Base-by-base conservation (phyloP, 2,113 vertebrate species). In the Austrofundulus limnaeus region DNA sequence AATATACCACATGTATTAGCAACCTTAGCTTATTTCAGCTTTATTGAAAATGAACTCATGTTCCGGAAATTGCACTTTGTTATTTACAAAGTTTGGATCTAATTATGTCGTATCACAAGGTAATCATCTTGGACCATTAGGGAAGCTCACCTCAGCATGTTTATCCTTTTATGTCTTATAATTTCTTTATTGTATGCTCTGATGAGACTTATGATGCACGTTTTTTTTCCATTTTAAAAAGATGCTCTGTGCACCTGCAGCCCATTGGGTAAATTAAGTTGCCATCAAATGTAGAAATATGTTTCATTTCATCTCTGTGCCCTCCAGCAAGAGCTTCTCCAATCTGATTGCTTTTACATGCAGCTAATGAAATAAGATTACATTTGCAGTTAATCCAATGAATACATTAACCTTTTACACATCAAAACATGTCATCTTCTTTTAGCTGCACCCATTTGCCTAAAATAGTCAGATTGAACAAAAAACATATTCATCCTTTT, bases 351-450 rank as follows among this genome's bases (percentile, higher is more conserved):
- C 77, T 78, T 85, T 77, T 76, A 70, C 47, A 77, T 47, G 12
- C 61, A 78, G 55, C 66, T 53, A 85, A 80, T 81, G 52, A 81
- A 77, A 78, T 57, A 72, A 38, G 63, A 80, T 69, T 77, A 78
- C 60, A 70, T 85, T 77, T 75, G 77, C 59, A 79, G 52, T 41
- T 60, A 72, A 83, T 78, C 21, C 56, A 81, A 83, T 81, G 85
- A 85, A 85, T 80, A 57, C 73, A 81, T 86, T 89, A 86, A 85
- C 85, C 84, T 87, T n/a, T 88, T 86, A 28, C 61, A 64, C 80
- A 82, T 82, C 79, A 66, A 74, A 81, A 81, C 49, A 62, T 72
- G 64, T 52, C 65, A 69, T 67, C 64, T 70, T 45, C 59, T 81
- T 53, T 21, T n/a, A 70, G 61, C 57, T 70, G 63, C 50, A 65